Evolutionary conservation across 1,140 invertebrate species (phyloP), one percentile per base, ranked within the genome.

Genomic region (Megalonaias nervosa): DNA sequence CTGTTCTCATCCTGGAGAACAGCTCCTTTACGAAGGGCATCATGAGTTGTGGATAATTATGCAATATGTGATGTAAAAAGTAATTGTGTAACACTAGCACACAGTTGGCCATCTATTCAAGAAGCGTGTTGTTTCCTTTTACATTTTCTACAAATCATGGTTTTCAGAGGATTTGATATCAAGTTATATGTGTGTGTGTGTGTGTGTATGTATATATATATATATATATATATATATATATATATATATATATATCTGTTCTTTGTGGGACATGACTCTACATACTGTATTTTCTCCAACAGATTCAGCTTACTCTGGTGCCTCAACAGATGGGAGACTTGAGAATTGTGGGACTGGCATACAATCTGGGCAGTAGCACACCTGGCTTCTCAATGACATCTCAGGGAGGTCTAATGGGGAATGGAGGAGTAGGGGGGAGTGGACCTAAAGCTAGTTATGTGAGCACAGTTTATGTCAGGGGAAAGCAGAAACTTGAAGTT

Each of bases 401-500:
- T 16, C 67, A 71, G 48, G 75, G 74, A 48, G 38, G 14, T 71
- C 78, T n/a, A 38, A 58, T 38, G 71, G 67, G 21, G 67, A 57
- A 17, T 66, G 61, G 62, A 75, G 70, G 9, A 74, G 76, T 56
- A 48, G 70, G 73, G n/a, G 68, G 74, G 19, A 68, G 75, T 26
- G 71, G 64, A 59, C 66, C 74, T 12, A 84, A 83, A 78, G 75
- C 80, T 21, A 85, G 83, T 77, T 84, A 80, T 77, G 71, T 84
- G 48, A 89, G 82, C 72, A 84, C 85, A n/a, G 77, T 90, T 23
- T 82, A 77, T 73, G 87, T 91, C 9, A 77, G 89, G 57, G 91
- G 91, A 11, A 91, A 91, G 74, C 91, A 92, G 82, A 82, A 77
- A 58, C 82, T 92, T 58, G 88, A 90, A 68, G 88, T 91, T 5